phyloP scores from a whole-genome alignment of 2,888 invertebrate genomes.

The Seira ritae region DNA sequence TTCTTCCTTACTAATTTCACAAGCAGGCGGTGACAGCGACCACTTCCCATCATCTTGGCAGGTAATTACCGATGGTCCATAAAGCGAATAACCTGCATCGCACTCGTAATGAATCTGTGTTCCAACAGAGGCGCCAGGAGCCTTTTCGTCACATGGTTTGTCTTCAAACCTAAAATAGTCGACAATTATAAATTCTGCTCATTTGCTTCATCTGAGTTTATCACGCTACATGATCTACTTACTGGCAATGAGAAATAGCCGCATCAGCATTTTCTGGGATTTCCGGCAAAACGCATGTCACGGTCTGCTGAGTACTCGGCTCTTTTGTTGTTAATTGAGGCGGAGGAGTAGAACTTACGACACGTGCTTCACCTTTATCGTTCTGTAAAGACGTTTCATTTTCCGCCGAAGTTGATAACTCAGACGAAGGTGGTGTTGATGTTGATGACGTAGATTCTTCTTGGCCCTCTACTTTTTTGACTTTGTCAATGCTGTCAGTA shows the following conservation, averaged over 20 bases:
- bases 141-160: slow-evolving; percentile 29
- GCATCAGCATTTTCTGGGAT: slow-evolving; percentile 71
- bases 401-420: slow-evolving; percentile 8
- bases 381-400: background rate
- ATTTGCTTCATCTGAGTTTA: no score
- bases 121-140: slow-evolving; percentile 53
- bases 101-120: slow-evolving; percentile 68
- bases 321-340: background rate
- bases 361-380: background rate
- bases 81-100: slow-evolving; percentile 68
- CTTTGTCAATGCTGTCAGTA: slow-evolving; percentile 14
- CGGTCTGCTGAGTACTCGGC: slow-evolving; percentile 29
- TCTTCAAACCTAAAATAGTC: slow-evolving; percentile 31
- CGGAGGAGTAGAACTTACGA: background rate
- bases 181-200: no score
- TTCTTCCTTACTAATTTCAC: slow-evolving; percentile 71
- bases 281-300: slow-evolving; percentile 68
- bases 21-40: slow-evolving; percentile 69
- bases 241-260: slow-evolving; percentile 68
- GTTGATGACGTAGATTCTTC: slow-evolving; percentile 6
- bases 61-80: slow-evolving; percentile 68
- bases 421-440: slow-evolving; percentile 15
- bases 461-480: background rate
- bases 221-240: slow-evolving; percentile 4
- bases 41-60: slow-evolving; percentile 69